phyloP scores from a whole-genome alignment of 92 coral and sea anemone genomes.

The Epizoanthus ramosus region DNA sequence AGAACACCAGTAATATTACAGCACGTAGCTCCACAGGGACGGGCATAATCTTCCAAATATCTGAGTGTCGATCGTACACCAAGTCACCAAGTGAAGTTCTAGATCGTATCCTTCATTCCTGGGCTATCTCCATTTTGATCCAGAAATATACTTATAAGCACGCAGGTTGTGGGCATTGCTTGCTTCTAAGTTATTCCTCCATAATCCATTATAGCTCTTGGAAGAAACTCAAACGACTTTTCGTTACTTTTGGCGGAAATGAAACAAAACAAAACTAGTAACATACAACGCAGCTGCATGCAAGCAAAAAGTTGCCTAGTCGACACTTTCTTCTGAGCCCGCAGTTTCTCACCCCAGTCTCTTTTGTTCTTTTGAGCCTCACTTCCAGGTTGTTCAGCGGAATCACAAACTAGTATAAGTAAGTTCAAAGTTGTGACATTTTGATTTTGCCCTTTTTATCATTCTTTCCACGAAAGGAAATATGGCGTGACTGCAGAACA shows the following conservation, averaged over 20 bases:
- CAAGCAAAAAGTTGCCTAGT: not conserved
- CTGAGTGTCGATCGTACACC: not conserved
- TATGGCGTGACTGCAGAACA: not conserved
- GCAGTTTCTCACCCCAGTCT: constrained; percentile 11
- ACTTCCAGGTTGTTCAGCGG: constrained; percentile 18
- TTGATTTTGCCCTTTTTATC: not conserved
- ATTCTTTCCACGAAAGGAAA: not conserved
- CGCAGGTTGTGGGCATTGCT: not conserved
- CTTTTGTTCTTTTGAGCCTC: not conserved
- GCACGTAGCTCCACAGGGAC: constrained; percentile 22
- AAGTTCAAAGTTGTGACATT: not conserved
- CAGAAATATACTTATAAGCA: too few species aligned
- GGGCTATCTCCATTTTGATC: too few species aligned
- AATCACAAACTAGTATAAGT: not conserved
- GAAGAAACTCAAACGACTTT: not conserved
- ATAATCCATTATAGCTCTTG: not conserved
- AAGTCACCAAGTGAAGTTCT: not conserved
- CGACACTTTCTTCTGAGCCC: not conserved
- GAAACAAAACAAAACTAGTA: too few species aligned
- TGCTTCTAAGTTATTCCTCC: not conserved
- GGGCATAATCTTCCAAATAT: not conserved
- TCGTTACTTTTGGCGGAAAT: not conserved
- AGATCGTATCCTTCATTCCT: too few species aligned
- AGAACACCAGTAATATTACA: constrained; percentile 46
- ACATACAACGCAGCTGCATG: not conserved